Evolutionary conservation across 2,888 invertebrate species (phyloP).

Genomic region (Notodonta dromedarius): DNA sequence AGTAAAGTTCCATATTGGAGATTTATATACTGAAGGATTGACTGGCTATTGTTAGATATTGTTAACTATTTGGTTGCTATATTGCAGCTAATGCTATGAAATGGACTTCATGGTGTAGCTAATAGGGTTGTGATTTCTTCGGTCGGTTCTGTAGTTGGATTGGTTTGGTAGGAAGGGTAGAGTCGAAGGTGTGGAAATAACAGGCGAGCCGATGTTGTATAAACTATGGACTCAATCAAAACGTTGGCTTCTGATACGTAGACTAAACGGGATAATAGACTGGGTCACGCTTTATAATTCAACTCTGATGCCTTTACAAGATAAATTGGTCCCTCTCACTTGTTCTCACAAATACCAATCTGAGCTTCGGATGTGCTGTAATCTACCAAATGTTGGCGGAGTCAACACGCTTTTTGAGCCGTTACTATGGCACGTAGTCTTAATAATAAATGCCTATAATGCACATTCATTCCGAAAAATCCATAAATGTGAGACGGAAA

Average conservation of each 20-base stretch:
- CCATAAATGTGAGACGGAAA: too few relatives aligned
- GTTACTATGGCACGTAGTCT: too few relatives aligned
- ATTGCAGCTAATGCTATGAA: conserved; percentile 32
- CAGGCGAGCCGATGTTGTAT: conserved; percentile 47
- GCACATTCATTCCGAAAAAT: too few relatives aligned
- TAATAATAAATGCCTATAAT: too few relatives aligned
- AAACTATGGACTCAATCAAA: conserved; percentile 46
- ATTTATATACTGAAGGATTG: neutral
- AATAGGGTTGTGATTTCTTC: conserved; percentile 12
- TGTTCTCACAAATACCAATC: too few relatives aligned
- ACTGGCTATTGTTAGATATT: neutral
- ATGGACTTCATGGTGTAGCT: neutral
- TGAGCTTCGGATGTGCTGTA: too few relatives aligned
- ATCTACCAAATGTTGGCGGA: too few relatives aligned
- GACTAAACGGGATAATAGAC: conserved; percentile 9
- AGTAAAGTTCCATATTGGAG: neutral
- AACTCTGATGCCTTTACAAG: neutral
- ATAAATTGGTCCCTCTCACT: too few relatives aligned
- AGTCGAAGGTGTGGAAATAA: conserved; percentile 51
- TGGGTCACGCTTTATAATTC: neutral
- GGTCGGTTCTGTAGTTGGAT: conserved; percentile 8
- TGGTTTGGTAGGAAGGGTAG: conserved; percentile 13
- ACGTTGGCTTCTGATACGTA: conserved; percentile 38
- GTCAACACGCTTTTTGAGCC: too few relatives aligned
- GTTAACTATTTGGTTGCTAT: conserved; percentile 43